Evolutionary conservation across 2,797 vertebrate species (phyloP).

Genomic region (Loris lydekkerianus): DNA sequence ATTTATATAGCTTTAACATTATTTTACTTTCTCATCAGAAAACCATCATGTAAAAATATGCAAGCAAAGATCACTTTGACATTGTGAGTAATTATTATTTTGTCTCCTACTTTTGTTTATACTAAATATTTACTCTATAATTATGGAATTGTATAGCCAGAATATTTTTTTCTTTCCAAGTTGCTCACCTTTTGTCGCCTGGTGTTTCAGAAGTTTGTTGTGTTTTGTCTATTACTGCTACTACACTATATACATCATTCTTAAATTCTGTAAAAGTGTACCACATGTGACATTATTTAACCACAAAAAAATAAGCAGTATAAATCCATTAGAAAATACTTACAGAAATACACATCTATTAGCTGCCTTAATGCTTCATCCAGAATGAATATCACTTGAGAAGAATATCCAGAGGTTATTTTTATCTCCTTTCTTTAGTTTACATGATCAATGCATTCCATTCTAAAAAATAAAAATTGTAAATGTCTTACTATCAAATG

Average conservation of each 20-base stretch:
- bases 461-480: constrained; percentile 82
- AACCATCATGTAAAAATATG: neutral
- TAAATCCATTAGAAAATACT: constrained; percentile 78
- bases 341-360: constrained; percentile 76
- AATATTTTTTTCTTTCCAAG: neutral
- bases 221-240: neutral
- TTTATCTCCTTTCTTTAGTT: constrained; percentile 70
- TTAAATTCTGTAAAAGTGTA: neutral
- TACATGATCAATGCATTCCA: constrained; percentile 67
- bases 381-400: constrained; percentile 10
- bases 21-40: neutral
- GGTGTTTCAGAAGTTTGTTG: neutral
- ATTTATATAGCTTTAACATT: neutral
- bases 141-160: neutral
- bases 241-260: neutral
- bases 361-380: constrained; percentile 63
- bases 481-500: constrained; percentile 32
- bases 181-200: neutral
- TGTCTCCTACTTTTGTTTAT: neutral
- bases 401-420: constrained; percentile 83
- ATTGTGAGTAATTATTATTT: neutral
- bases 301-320: neutral
- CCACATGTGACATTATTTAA: neutral
- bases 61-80: neutral
- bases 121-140: neutral